Base-by-base conservation (phyloP, 2,113 vertebrate genomes). In the Otus sunia region DNA sequence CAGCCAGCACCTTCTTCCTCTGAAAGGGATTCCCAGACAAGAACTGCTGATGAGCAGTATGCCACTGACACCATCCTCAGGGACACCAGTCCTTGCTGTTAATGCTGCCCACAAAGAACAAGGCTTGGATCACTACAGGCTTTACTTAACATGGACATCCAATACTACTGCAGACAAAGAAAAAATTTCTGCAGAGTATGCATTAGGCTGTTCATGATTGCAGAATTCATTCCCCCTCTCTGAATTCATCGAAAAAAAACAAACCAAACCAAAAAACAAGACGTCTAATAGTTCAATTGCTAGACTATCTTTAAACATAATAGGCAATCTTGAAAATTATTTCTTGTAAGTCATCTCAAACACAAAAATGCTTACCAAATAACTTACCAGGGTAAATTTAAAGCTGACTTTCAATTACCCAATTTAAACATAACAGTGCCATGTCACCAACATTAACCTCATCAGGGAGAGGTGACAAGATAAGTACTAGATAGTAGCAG, bases 11-110 rank as follows among this genome's bases (percentile, higher is more conserved):
- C 15, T 67, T 73, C 67, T 62, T 49, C n/a, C 53, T 62, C 36
- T 3, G 19, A 64, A 67, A 50, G 52, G 23, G 26, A 30, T 78
- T 88, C 34, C 88, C 3, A 66, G 64, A n/a, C 0, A 0, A 63
- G 43, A 75, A n/a, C 12, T 1, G 2, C 17, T 12, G n/a, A n/a
- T 0, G 0, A 62, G 55, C 27, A 62, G 23, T 0, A 0, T 4
- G 27, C 34, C 58, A 30, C 58, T 43, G 53, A 15, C 55, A 81
- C 16, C 2, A 1, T 26, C 30, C 63, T 36, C 45, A 19, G 19
- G 45, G 56, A 41, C 22, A n/a, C 15, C 1, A 5, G n/a, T 14
- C 29, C n/a, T 37, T 67, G 56, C 52, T 82, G 30, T 47, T 17
- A 59, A 36, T 2, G 3, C 4, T 49, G 52, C 52, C 76, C 30